Conservation (phyloP, 2,797 vertebrate genomes). For the Takifugu rubripes region DNA sequence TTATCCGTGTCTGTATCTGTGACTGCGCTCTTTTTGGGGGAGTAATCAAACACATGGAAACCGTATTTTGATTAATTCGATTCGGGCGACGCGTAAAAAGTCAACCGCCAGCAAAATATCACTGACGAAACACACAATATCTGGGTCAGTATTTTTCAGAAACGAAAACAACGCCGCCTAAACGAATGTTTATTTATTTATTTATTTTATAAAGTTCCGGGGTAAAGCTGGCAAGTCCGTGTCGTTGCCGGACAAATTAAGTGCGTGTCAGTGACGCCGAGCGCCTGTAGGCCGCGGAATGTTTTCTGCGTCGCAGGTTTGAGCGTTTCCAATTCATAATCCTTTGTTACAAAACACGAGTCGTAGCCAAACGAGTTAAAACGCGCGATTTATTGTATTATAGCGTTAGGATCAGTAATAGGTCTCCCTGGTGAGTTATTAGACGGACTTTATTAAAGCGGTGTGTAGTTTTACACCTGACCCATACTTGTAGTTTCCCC, state of each 20-base stretch:
- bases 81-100: slow-evolving; percentile 4
- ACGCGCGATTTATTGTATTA: neutral
- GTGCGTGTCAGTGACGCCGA: slow-evolving; percentile 47
- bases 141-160: slow-evolving; percentile 10
- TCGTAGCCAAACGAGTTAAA: slow-evolving; percentile 15
- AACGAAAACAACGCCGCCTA: neutral
- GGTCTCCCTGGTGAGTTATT: no score
- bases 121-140: slow-evolving; percentile 4
- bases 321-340: slow-evolving; percentile 22
- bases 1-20: neutral
- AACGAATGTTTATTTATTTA: neutral
- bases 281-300: slow-evolving; percentile 45
- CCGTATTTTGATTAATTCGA: neutral
- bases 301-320: slow-evolving; percentile 24
- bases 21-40: neutral
- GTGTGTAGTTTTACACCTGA: neutral
- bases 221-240: neutral
- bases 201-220: neutral
- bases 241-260: slow-evolving; percentile 4
- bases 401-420: neutral
- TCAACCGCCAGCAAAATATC: neutral
- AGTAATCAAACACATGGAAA: slow-evolving; percentile 2
- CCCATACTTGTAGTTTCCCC: no score
- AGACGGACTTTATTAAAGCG: no score
- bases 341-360: slow-evolving; percentile 11